Evolutionary conservation across 2,888 invertebrate genomes (phyloP).

Genomic region (Notodonta dromedarius): DNA sequence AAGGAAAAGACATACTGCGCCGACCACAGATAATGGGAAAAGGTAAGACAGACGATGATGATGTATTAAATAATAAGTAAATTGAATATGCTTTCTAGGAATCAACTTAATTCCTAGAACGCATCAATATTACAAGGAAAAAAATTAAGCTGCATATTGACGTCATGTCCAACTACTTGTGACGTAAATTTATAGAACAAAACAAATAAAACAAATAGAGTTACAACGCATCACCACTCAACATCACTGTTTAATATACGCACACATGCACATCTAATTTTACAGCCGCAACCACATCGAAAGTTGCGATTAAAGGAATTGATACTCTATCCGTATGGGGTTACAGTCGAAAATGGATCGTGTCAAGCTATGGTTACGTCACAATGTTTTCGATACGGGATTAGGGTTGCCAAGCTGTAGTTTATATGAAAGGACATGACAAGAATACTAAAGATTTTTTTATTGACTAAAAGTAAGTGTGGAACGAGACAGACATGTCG

Average conservation of each 20-base stretch:
- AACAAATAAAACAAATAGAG: slow-evolving; percentile 42
- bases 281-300: slow-evolving; percentile 54
- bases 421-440: background rate
- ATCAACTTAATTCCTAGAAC: too few relatives aligned
- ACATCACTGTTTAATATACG: slow-evolving; percentile 65
- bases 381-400: slow-evolving; percentile 30
- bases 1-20: too few relatives aligned
- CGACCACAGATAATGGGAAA: too few relatives aligned
- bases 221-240: slow-evolving; percentile 54
- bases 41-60: too few relatives aligned
- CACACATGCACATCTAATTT: slow-evolving; percentile 66
- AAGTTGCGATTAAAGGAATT: slow-evolving; percentile 14
- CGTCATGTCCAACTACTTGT: background rate
- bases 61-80: too few relatives aligned
- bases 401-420: slow-evolving; percentile 29
- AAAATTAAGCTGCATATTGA: background rate
- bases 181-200: slow-evolving; percentile 4
- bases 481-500: too few relatives aligned
- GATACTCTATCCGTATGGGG: background rate
- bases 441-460: background rate
- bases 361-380: slow-evolving; percentile 21
- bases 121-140: too few relatives aligned
- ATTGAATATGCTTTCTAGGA: too few relatives aligned
- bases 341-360: background rate
- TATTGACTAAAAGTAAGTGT: background rate